phyloP scores from a whole-genome alignment of 2,797 vertebrate species.

The Australoheros facetus region DNA sequence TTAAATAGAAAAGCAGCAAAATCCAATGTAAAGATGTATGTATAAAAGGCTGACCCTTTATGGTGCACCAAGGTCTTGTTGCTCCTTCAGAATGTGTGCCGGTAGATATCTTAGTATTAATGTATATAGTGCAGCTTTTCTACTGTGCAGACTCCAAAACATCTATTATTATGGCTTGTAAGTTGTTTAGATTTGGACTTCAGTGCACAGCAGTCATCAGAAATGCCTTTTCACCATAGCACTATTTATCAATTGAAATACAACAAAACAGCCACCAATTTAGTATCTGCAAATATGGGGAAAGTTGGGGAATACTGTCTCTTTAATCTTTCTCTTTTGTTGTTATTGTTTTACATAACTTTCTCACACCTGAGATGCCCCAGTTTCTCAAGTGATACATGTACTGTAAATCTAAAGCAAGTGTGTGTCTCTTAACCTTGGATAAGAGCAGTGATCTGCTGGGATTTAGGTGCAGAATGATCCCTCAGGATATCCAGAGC shows the following conservation, averaged over 20 bases:
- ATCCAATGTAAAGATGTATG: neutral
- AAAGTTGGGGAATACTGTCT: no score
- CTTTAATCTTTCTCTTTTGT: neutral
- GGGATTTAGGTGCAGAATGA: slow-evolving; percentile 93
- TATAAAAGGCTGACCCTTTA: neutral
- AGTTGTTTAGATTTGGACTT: neutral
- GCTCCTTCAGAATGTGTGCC: neutral
- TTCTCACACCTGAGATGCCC: neutral
- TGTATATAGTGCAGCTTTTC: neutral
- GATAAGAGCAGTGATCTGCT: slow-evolving; percentile 93
- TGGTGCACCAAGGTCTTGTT: neutral
- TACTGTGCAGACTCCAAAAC: neutral
- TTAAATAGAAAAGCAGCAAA: neutral
- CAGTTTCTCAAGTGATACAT: neutral
- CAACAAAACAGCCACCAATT: neutral
- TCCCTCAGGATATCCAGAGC: slow-evolving; percentile 94
- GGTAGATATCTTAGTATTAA: neutral
- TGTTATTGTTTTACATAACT: neutral
- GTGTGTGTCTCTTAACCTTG: slow-evolving; percentile 82
- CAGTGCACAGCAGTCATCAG: neutral
- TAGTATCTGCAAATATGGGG: neutral
- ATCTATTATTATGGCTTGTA: neutral
- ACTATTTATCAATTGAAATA: neutral
- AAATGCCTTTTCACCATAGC: neutral
- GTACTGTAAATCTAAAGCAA: neutral